Evolutionary conservation across 2,797 vertebrate species (phyloP).

Genomic region (Lemur catta): DNA sequence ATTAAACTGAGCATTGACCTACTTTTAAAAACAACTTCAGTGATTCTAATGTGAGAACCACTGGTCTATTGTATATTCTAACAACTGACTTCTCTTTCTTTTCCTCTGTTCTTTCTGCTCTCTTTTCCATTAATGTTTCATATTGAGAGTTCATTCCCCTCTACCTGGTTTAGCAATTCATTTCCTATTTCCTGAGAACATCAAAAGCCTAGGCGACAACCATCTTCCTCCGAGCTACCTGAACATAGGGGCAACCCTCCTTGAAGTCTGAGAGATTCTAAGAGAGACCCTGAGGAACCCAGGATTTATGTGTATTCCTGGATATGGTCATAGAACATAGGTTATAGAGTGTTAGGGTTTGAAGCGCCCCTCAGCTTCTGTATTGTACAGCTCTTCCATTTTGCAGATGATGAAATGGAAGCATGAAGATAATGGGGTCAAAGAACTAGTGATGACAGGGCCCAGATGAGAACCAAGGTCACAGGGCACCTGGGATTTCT

Average conservation of each 20-base stretch:
- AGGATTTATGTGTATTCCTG: not conserved
- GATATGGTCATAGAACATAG: not conserved
- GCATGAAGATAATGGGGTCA: not conserved
- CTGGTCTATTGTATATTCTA: not conserved
- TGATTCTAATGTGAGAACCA: not conserved
- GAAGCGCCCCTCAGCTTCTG: not conserved
- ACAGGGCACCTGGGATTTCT: accelerated
- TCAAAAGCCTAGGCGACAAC: not conserved
- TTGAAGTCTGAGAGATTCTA: not conserved
- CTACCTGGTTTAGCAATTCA: not conserved
- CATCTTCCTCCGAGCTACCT: not conserved
- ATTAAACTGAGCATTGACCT: not conserved
- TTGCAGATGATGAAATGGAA: not conserved
- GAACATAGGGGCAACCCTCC: not conserved
- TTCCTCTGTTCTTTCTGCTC: not conserved
- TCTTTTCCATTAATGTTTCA: not conserved
- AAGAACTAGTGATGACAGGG: not conserved
- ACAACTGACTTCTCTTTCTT: not conserved
- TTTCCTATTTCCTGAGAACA: not conserved
- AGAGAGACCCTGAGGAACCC: not conserved
- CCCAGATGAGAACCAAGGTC: not conserved
- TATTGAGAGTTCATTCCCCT: not conserved
- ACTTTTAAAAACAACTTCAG: not conserved
- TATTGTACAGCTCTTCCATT: not conserved
- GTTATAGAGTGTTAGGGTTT: not conserved